Evolutionary conservation across 1,140 invertebrate species (phyloP), one percentile per base, ranked within the genome.

Genomic region (Melanaphis sacchari): DNA sequence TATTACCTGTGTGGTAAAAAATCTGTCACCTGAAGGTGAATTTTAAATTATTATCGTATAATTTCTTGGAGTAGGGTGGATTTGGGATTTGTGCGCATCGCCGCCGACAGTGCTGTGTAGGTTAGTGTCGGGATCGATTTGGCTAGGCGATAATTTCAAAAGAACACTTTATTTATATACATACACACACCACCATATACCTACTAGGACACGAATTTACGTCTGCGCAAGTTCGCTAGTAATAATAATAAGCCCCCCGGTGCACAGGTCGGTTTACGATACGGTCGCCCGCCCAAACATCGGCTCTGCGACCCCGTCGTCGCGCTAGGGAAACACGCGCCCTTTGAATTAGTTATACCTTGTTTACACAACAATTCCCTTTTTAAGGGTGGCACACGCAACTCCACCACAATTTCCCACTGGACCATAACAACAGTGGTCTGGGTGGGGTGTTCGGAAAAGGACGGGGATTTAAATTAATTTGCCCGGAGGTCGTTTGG

Each of bases 401-500:
- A 49, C 59, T 43, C n/a, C 76, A 82, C 91, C 91, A 36, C 91
- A 81, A 92, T 92, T 92, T 92, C 91, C 90, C 91, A 36, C 43
- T 36, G 91, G 91, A 81, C 66, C 66, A 43, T 31, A 38, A 59
- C 22, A 1, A 22, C 26, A 21, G 36, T 2, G 54, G 52, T 18
- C 3, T 31, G n/a, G 87, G 59, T 7, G 31, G 31, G 85, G 41
- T 41, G 26, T n/a, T 26, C 21, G n/a, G 43, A 15, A 49, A 15
- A 36, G 41, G 41, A 54, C 26, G 59, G 76, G 91, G 91, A 82
- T 92, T 92, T 82, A 92, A 92, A 92, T 92, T 92, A 92, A 92
- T 92, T 92, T 92, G 91, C 91, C 91, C 76, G 76, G 91, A 36
- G 91, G 91, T 92, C 91, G 91, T 92, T 82, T 91, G 90, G 90